Evolutionary conservation across 1,140 invertebrate species (phyloP), one percentile per base, ranked within the genome.

Genomic region (Caligus rogercresseyi): DNA sequence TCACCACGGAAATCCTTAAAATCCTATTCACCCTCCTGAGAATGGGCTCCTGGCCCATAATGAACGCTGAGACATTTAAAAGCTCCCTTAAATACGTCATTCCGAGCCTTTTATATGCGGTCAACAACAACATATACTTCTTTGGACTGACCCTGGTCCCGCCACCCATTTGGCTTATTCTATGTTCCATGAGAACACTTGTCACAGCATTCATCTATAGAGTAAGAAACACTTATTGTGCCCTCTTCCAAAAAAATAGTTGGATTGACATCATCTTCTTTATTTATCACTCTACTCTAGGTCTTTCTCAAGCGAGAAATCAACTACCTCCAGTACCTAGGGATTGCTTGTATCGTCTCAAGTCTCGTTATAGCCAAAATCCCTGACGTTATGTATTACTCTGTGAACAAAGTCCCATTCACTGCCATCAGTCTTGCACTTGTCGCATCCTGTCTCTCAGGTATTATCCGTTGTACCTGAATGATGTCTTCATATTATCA

Each of bases 71-170:
- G 1, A 54, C 51, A 2, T 54, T 63, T 14, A 63, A 63, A 25
- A 20, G 21, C 2, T 63, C 61, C 15, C 21, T 63, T 7, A 60
- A 53, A 16, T 63, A 21, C 24, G 13, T 63, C 1, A 19, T 63
- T 15, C 61, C 61, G 13, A 23, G 51, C 52, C 19, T 63, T 19
- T 18, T 63, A 4, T 63, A 63, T 16, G 61, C 61, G 2, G 14
- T 63, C 13, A 63, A 63, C 21, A 63, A 63, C 61, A 63, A 63
- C 25, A 63, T 63, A 3, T 63, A 63, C 19, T 56, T 55, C 25
- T 18, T 18, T 19, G 61, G 61, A 19, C 24, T 63, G 52, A 63
- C 52, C 3, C 16, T 63, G 15, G 61, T 63, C 4, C 61, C 61
- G 15, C 61, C 61, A n/a, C 61, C 61, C 3, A 55, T 63, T 25